Evolutionary conservation across 2,113 vertebrate species (phyloP), one percentile per base, ranked within the genome.

Genomic region (Ellobius talpinus): DNA sequence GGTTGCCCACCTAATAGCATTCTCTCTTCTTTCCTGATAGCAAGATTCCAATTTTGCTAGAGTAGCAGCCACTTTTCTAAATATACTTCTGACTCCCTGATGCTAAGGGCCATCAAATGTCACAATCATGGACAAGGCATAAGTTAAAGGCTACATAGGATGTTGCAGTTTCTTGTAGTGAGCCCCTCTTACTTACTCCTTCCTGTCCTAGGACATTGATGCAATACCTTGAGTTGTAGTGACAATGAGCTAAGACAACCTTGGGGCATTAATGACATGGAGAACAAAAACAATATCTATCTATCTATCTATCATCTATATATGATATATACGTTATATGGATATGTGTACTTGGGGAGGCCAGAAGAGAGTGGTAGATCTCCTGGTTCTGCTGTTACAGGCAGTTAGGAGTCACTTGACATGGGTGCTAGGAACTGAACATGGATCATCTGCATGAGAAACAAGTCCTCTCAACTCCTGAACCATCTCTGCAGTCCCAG

Each of bases 51-150:
- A 1, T 65, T 95, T 79, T 70, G 73, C 55, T 89, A 77, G 21
- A 52, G 19, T 63, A 77, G 2, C 65, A 63, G 61, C 39, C 36
- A 61, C n/a, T 82, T 97, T 90, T 66, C 79, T 81, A 52, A 74
- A 86, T 90, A 85, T 68, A 94, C 36, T 93, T 94, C 39, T 91
- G n/a, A 61, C 19, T 90, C n/a, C 66, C 50, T 92, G 61, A 47
- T 73, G 42, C 52, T 87, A 45, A 89, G 26, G 47, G 29, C 76
- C 7, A 17, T 29, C 68, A 16, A 55, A 39, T 66, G 17, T 70
- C 42, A 93, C 9, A 70, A 77, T 63, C 72, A 29, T 78, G 73
- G 33, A 96, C 45, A 92, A 93, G 50, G 50, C 13, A 7, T 23
- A 82, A 95, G 23, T 77, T 82, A 73, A 52, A 47, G 45, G 17